Evolutionary conservation across 1,140 invertebrate species (phyloP).

Genomic region (Temnothorax longispinosus): DNA sequence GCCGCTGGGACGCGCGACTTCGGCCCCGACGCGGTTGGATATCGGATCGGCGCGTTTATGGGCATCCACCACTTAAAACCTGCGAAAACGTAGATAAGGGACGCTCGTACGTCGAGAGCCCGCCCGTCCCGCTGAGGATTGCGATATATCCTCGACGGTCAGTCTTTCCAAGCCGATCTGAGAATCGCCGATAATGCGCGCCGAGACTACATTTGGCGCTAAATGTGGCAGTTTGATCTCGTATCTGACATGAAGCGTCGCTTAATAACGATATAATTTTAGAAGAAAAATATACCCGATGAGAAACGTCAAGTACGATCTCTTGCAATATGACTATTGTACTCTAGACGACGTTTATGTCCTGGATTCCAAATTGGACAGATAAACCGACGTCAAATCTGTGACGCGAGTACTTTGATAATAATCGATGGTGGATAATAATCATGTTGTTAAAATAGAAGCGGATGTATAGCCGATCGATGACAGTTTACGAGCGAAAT

Average conservation of each 20-base stretch:
- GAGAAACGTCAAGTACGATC: neutral
- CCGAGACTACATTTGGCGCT: neutral
- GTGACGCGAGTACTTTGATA: neutral
- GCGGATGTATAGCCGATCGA: constrained; percentile 24
- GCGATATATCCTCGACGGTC: neutral
- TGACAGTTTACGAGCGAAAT: constrained; percentile 21
- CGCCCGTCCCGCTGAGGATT: neutral
- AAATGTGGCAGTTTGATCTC: constrained; percentile 2
- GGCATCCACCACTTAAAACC: constrained; percentile 64
- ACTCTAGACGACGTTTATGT: neutral
- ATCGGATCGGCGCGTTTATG: constrained; percentile 68
- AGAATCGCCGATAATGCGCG: neutral
- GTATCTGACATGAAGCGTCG: neutral
- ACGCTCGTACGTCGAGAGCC: constrained; percentile 17
- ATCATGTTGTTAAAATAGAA: constrained; percentile 11
- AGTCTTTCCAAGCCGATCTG: neutral
- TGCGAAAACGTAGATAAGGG: constrained; percentile 62
- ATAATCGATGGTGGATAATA: constrained; percentile 6
- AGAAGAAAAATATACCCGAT: neutral
- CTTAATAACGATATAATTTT: neutral
- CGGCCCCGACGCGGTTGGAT: constrained; percentile 10
- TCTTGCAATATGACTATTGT: neutral
- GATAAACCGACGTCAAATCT: neutral
- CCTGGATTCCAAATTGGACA: neutral
- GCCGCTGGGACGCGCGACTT: constrained; percentile 35